Conservation (phyloP, 2,113 vertebrate species). For the Thamnaconus septentrionalis region DNA sequence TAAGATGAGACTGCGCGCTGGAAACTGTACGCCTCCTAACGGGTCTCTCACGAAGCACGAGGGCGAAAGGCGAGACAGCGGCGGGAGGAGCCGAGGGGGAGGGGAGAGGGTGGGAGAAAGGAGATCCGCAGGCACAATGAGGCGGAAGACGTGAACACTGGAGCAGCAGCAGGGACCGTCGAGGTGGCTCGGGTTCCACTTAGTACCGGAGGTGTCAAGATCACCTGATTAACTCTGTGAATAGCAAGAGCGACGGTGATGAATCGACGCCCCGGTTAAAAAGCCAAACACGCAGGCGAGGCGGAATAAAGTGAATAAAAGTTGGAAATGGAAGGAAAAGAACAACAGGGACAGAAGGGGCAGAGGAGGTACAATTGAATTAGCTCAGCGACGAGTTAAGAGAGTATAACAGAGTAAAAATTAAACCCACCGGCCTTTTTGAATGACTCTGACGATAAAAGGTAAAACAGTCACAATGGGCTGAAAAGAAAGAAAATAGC, state of each 20-base stretch:
- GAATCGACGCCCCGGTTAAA: too few species aligned
- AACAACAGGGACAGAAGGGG: too few species aligned
- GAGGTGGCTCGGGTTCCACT: conserved; percentile 3
- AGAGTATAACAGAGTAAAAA: too few species aligned
- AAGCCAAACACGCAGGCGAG: too few species aligned
- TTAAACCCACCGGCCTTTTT: too few species aligned
- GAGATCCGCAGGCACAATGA: conserved; percentile 8
- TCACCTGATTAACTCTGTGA: conserved; percentile 55
- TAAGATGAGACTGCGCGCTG: conserved; percentile 49
- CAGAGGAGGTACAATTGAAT: too few species aligned
- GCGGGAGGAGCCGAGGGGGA: not conserved
- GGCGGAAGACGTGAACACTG: conserved; percentile 11
- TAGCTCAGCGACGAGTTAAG: too few species aligned
- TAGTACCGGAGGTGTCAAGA: conserved; percentile 21
- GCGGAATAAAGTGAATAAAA: too few species aligned
- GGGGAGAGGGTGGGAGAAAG: conserved; percentile 16
- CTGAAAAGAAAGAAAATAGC: not conserved
- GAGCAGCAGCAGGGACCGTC: not conserved
- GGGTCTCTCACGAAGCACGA: conserved; percentile 17
- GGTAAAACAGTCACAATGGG: not conserved
- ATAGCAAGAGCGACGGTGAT: conserved; percentile 14
- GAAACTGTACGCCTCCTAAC: conserved; percentile 35
- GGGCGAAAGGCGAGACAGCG: conserved; percentile 38
- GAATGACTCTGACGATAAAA: too few species aligned
- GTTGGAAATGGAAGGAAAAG: too few species aligned